Percentiles rank a stretch among this genome's conserved stretches.
Conservation (phyloP, 2,797 vertebrate species). For the Tinamus major region DNA sequence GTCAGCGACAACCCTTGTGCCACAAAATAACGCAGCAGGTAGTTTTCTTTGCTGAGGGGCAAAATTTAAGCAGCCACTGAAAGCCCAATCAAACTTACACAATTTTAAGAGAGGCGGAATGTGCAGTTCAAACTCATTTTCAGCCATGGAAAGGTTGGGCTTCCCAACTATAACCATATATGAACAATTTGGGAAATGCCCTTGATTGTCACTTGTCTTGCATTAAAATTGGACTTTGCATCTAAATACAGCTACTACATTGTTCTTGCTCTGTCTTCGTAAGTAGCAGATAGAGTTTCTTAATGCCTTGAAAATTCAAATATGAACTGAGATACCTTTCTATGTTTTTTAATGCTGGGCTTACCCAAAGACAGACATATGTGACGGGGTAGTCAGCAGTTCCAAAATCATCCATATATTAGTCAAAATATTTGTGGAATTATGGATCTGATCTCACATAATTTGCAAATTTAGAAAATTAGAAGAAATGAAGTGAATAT, state of each 20-base stretch:
- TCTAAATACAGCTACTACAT: neutral
- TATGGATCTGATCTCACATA: neutral
- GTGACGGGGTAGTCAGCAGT: neutral
- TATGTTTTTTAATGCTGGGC: neutral
- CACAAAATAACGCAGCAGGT: neutral
- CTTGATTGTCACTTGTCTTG: neutral
- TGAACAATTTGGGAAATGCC: neutral
- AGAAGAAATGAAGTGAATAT: neutral
- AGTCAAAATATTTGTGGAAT: neutral
- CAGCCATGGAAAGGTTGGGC: neutral
- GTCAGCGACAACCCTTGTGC: accelerated
- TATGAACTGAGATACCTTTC: neutral
- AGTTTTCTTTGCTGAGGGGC: neutral
- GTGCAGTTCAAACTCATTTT: neutral
- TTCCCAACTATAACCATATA: neutral
- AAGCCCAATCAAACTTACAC: neutral
- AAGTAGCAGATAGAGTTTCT: neutral
- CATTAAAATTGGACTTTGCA: neutral
- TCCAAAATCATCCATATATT: neutral
- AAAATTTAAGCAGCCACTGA: neutral
- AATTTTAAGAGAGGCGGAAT: neutral
- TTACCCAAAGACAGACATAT: neutral
- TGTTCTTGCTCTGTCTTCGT: neutral
- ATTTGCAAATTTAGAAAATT: neutral
- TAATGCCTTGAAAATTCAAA: neutral